Evolutionary conservation across 2,113 vertebrate genomes (phyloP), one percentile per base, ranked within the genome.

Genomic region (Apteryx mantelli): DNA sequence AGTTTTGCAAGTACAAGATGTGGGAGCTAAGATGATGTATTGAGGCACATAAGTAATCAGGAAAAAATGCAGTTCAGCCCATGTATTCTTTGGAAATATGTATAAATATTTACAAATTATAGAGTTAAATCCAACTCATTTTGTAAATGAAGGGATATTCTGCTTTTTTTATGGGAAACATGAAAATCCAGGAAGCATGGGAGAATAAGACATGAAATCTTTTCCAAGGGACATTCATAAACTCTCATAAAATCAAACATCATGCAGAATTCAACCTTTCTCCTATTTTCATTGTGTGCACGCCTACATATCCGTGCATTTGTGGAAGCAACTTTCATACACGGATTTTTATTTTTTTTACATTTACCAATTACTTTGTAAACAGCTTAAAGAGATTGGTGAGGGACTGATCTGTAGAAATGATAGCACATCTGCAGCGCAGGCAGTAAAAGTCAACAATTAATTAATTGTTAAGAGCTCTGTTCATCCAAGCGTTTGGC

Each of bases 21-120:
- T 95, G 97, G 96, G 90, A 94, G 91, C 91, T 95, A 94, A 91
- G 91, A 95, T 97, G 97, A 98, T 98, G 78, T 97, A 98, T 98
- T 95, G 96, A 97, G 77, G 63, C 97, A 91, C 94, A 97, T 97
- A 98, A 98, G 94, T 98, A 98, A 98, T 97, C 92, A 91, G 93
- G 90, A 95, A 97, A 98, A 98, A 97, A 98, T 98, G 95, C 93
- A 97, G 97, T 84, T 97, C 93, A 97, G 90, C 95, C 95, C 96
- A 96, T 98, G 96, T 96, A 97, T 98, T 97, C 97, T 97, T 97
- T 97, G 89, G 92, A 98, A 98, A 98, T 97, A 96, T 97, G 95
- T 95, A 98, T 97, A 98, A 98, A 98, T 98, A 98, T 98, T 98
- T 98, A 98, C 88, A 98, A 97, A 97, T 97, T 96, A 97, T 92